Evolutionary conservation across 1,140 invertebrate genomes (phyloP), one percentile per base, ranked within the genome.

Genomic region (Meloidogyne hapla): DNA sequence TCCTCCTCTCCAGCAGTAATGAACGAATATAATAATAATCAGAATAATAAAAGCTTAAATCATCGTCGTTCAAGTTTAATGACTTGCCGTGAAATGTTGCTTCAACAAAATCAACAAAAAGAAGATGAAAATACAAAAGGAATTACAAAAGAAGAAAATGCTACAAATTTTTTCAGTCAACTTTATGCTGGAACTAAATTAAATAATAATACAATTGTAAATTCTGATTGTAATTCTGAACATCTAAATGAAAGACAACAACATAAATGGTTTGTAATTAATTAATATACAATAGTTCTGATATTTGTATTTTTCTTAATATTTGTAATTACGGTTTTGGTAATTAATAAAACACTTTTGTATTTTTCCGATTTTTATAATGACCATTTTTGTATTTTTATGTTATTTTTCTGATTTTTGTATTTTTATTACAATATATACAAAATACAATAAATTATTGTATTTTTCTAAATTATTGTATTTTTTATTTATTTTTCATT

Each of bases 1-100:
- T 18, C 45, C 18, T 42, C 45, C 45, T 70, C 69, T 2, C 21
- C 33, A 10, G 4, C 33, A 33, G 33, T 33, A 6, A 42, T 33
- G 0, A 42, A 23, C 10, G 33, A 70, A 45, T 18, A 15, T 23
- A 69, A 48, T n/a, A 45, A 21, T 6, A 33, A 33, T 33, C 33
- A 33, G 2, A 33, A 33, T 8, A 48, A 28, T 42, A 15, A 18
- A 25, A 73, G 40, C 21, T 56, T 72, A 28, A 40, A 77, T 23
- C 23, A 45, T 45, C 70, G 76, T 6, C 61, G 76, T 21, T 77
- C 76, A 4, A 79, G 77, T 66, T 40, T 79, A 56, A 79, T 81
- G 38, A 79, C 77, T 23, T 74, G 65, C 15, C 67, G 77, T 2
- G 77, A 79, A 42, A 40, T 79, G 62, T 65, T 79, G 18, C 23